Evolutionary conservation across 2,797 vertebrate genomes (phyloP), one percentile per base, ranked within the genome.

Genomic region (Chaunax sp.): DNA sequence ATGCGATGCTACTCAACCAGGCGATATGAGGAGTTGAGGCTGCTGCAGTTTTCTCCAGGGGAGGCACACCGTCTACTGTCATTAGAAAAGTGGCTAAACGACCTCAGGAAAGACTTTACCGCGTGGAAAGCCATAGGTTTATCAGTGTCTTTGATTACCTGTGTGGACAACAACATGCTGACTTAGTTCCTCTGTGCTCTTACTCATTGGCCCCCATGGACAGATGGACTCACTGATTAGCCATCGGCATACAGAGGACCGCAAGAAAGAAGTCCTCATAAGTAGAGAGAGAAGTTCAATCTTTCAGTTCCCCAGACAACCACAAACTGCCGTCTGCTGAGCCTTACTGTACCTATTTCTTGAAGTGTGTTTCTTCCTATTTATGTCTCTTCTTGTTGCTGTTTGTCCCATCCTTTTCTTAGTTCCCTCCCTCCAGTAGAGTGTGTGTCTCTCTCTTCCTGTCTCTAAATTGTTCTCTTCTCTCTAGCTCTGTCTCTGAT

Each of bases 151-250:
- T 79, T 89, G 80, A 86, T 89, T 86, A 88, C 81, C 74, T 82
- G 80, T 83, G 81, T 78, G 69, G 75, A 85, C 81, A 64, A 80
- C 69, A 87, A 88, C 78, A 58, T 82, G 84, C 88, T 89, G 87
- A 90, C 83, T 86, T 74, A 59, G 83, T 81, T 75, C 61, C 74
- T 82, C 69, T 84, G 75, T 22, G 35, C 75, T 51, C 51, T 60
- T 71, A 84, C 80, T 87, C 87, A 91, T 89, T 85, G 86, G 88
- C 73, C 88, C 86, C 86, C 11, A 20, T 14, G 77, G 84, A 85
- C 83, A 75, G 60, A 81, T 69, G 69, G 72, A 75, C 64, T 78
- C 77, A 35, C 69, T 81, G 81, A 88, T 85, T 90, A 83, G 87
- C 77, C 78, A 75, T 54, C 11, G 33, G 73, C 71, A 47, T 50